Evolutionary conservation across 2,113 vertebrate genomes (phyloP).

Genomic region (Seriola rivoliana): DNA sequence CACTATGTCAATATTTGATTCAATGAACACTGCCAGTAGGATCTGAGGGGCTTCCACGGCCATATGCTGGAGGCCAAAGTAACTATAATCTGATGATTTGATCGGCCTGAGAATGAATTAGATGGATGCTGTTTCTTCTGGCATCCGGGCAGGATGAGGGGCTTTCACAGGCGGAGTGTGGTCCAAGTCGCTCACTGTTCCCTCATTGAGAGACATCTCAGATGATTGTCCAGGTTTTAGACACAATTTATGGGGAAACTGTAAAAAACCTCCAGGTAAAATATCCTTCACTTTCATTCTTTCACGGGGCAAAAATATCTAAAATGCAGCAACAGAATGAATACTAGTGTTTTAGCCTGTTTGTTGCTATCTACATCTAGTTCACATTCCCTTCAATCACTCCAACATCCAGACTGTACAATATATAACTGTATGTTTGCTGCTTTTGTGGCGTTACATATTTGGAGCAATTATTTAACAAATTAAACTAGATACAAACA

Average conservation of each 20-base stretch:
- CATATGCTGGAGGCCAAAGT: conserved; percentile 61
- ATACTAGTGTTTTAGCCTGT: not conserved
- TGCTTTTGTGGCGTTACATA: too few relatives aligned
- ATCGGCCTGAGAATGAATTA: conserved; percentile 55
- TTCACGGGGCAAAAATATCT: not conserved
- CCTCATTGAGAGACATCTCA: conserved; percentile 5
- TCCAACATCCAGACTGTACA: not conserved
- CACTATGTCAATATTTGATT: conserved; percentile 57
- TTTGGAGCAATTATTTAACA: too few relatives aligned
- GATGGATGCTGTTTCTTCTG: conserved; percentile 57
- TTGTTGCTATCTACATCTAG: not conserved
- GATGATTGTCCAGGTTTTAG: conserved; percentile 21
- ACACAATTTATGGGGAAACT: not conserved
- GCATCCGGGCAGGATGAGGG: conserved; percentile 33
- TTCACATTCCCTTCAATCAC: too few relatives aligned
- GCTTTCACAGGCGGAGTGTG: conserved; percentile 22
- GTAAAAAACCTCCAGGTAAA: not conserved
- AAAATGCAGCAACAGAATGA: not conserved
- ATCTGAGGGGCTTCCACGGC: conserved; percentile 42
- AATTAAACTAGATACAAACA: too few relatives aligned
- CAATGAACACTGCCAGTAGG: conserved; percentile 9
- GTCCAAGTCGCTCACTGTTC: conserved; percentile 23
- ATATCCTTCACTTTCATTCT: not conserved
- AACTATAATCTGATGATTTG: conserved; percentile 59
- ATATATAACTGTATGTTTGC: too few relatives aligned